These are phyloP conservation scores for Thripadectes ignobilis DNA, from an alignment of 2,797 vertebrate species.

Conservation along the genomic window DNA sequence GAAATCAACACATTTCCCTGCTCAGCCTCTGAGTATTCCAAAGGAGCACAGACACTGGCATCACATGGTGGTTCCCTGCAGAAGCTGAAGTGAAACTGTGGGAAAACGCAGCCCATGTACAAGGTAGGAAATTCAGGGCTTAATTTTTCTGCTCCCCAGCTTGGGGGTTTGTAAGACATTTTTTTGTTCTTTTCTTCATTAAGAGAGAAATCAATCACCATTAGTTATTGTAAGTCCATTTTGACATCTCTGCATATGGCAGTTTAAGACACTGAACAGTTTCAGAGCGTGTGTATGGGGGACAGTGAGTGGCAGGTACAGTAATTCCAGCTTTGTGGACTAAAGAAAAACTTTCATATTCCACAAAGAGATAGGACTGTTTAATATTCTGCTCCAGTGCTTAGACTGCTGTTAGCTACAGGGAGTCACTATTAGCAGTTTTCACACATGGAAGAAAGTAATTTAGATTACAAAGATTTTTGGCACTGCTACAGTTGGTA, in stretches of 20 bases:
- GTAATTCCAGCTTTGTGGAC: not conserved
- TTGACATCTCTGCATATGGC: not conserved
- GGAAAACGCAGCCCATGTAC: rapidly evolving
- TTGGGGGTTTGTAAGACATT: not conserved
- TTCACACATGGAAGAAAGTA: not conserved
- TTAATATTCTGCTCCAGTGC: slow-evolving; percentile 12
- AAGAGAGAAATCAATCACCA: not conserved
- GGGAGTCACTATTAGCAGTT: not conserved
- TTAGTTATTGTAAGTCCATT: not conserved
- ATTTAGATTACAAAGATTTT: slow-evolving; percentile 32
- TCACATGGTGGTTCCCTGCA: rapidly evolving
- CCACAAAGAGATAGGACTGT: not conserved
- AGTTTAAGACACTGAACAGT: not conserved
- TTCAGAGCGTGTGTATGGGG: not conserved
- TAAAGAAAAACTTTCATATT: not conserved
- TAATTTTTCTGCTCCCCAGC: not conserved
- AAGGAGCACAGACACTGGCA: rapidly evolving
- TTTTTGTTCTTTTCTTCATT: not conserved
- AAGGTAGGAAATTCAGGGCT: not conserved
- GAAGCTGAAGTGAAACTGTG: not conserved
- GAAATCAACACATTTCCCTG: not conserved
- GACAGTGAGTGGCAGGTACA: not conserved
- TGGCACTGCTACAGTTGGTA: not conserved
- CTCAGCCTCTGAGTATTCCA: not conserved
- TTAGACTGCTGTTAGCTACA: not conserved